phyloP scores from a whole-genome alignment of 2,888 invertebrate species.

The Zaprionus bogoriensis region DNA sequence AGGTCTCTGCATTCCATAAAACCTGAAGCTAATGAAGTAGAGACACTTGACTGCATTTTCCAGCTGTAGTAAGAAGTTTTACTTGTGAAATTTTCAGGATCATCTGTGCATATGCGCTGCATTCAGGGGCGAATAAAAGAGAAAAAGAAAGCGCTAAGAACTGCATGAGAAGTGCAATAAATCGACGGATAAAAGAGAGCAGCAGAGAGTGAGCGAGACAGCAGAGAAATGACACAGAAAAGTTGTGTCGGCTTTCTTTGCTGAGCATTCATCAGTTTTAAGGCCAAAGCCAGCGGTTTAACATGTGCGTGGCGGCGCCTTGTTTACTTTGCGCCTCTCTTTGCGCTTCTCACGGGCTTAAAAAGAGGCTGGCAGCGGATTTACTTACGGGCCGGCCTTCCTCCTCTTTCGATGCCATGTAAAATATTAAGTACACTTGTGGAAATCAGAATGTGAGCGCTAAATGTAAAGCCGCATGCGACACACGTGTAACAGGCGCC shows the following conservation, averaged over 20 bases:
- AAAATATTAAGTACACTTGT: constrained; percentile 53
- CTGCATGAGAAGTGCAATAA: neutral
- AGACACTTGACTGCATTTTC: too few species aligned
- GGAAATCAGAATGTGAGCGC: constrained; percentile 61
- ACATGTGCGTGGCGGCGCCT: neutral
- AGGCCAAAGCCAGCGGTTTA: neutral
- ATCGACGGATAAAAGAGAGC: neutral
- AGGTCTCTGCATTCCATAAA: too few species aligned
- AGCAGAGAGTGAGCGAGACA: neutral
- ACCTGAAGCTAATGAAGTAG: too few species aligned
- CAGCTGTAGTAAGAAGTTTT: too few species aligned
- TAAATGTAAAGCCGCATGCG: constrained; percentile 39
- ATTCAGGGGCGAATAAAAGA: too few species aligned
- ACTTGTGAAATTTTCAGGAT: too few species aligned
- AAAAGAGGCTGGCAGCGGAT: too few species aligned
- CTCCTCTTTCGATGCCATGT: constrained; percentile 6
- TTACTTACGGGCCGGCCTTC: neutral
- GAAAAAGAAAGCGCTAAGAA: neutral
- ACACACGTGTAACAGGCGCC: constrained; percentile 38
- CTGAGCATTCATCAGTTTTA: constrained; percentile 4
- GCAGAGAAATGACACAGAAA: neutral
- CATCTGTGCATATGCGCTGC: too few species aligned
- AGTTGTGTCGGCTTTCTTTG: neutral
- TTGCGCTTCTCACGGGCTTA: constrained; percentile 1
- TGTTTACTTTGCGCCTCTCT: too few species aligned